Base-by-base conservation (phyloP, 2,797 vertebrate species). In the Pteropus rufus region DNA sequence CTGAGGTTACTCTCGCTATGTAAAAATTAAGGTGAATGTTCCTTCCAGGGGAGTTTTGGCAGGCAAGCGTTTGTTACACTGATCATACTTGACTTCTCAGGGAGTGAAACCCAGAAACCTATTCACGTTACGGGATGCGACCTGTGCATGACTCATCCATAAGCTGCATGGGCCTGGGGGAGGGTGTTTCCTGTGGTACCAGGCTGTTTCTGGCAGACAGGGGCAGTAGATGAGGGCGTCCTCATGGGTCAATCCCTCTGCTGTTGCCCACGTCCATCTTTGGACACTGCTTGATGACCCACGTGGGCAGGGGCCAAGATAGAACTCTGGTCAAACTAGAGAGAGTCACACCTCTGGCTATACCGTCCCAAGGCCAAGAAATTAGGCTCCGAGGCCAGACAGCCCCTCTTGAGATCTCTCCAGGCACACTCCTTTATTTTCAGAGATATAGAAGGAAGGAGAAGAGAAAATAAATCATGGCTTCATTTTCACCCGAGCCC, bases 101-200 rank as follows among this genome's bases (percentile, higher is more conserved):
- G 52, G 90, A 98, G 85, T 7, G 62, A 97, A 93, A 95, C 26
- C 18, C 87, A 95, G 85, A 93, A 89, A 34, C 58, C 0, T 10
- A 8, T 46, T 86, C 46, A 76, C 69, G 36, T 70, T 26, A 46
- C 0, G 88, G 41, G 2, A 26, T 0, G 1, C 62, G 26, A 95
- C 80, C 16, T 18, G 90, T 93, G 83, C 36, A 0, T 23, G 60
- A 46, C 12, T 9, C 8, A 36, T 19, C 54, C 24, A 19, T 14
- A 15, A 76, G 70, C 18, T 10, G 23, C 36, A 2, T 0, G 14
- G 52, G 31, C 34, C n/a, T 7, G 46, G 10, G 39, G 1, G 1
- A 19, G 52, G 76, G 67, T 19, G 23, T 46, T 58, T 3, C 10
- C 10, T 44, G 54, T 29, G 21, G 16, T 3, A 11, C 19, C 1